A percentile compares a stretch with the other conserved stretches of the same genome.
These are phyloP conservation scores for Thelaira solivaga DNA, from an alignment of 2,888 invertebrate species.

Conservation along the genomic window DNA sequence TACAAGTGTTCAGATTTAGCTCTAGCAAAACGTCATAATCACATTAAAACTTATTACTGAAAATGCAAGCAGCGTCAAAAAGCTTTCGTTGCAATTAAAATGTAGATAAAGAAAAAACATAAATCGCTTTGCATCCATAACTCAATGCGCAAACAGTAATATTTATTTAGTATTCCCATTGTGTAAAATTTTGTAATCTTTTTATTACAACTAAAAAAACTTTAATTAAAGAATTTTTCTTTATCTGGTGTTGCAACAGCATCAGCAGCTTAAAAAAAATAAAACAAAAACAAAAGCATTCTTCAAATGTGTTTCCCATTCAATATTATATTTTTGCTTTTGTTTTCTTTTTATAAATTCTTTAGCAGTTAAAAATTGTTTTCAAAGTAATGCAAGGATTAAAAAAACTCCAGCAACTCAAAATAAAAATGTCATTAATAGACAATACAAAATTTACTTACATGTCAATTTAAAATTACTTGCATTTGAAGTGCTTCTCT, in stretches of 20 bases:
- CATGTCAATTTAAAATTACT: conserved; percentile 54
- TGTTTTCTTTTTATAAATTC: neutral
- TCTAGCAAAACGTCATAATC: neutral
- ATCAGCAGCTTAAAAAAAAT: neutral
- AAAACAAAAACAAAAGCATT: neutral
- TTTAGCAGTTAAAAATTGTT: neutral
- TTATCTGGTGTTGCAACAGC: neutral
- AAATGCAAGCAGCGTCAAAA: neutral
- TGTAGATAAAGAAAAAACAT: neutral
- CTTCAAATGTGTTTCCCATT: neutral
- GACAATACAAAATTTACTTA: conserved; percentile 47
- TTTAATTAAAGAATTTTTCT: conserved; percentile 31
- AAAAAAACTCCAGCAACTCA: conserved; percentile 1
- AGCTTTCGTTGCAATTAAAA: neutral
- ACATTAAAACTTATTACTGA: neutral
- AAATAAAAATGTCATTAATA: conserved; percentile 44
- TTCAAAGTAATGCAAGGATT: neutral
- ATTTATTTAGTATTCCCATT: neutral
- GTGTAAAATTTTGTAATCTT: conserved; percentile 6
- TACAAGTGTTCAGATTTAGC: neutral
- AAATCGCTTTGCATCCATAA: neutral
- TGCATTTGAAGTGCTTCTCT: conserved; percentile 19
- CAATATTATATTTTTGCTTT: neutral
- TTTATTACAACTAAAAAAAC: neutral
- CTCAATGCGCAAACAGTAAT: neutral